Base-by-base conservation (phyloP, 2,888 invertebrate genomes). In the Campoplex nolae region DNA sequence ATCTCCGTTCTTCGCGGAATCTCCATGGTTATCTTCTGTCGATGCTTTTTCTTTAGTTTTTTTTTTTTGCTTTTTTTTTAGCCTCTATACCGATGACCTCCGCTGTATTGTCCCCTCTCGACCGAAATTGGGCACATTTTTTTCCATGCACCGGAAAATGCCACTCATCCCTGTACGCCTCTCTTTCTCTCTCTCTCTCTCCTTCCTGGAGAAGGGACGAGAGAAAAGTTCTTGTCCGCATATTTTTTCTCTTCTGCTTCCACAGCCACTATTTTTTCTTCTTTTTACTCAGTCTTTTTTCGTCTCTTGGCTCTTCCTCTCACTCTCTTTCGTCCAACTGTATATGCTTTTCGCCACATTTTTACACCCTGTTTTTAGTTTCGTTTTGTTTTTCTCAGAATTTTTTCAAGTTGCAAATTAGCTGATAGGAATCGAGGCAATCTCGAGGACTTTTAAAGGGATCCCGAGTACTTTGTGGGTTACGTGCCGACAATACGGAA, bases 41-140 rank as follows among this genome's bases (percentile, higher is more conserved):
- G 18, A 91, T 89, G 89, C 32, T 73, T 16, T 23, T 67, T 62
- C 90, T 89, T 89, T n/a, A n/a, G n/a, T n/a, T 56, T 65, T 11
- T 51, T 6, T 42, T 1, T 1, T 42, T 42, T 42, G 8, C 9
- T 42, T 42, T 42, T 3, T 71, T 65, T 42, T 38, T 28, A 28
- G 13, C 54, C 23, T 54, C 42, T 82, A 65, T 86, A 79, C 76
- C 88, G 85, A 92, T 92, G 92, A 93, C 93, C 93, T 93, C 93
- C 91, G 92, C 84, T 89, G 90, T 89, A 93, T 93, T 93, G 93
- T 93, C 92, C 90, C 89, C 89, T 88, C 90, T 90, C 90, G 88
- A 89, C 90, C 89, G 89, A 93, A 92, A 93, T 93, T 92, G 91
- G 90, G 89, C 92, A 91, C 91, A 90, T 92, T 92, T 91, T 91